Evolutionary conservation across 2,888 invertebrate genomes (phyloP), one percentile per base, ranked within the genome.

Genomic region (Plagodis pulveraria): DNA sequence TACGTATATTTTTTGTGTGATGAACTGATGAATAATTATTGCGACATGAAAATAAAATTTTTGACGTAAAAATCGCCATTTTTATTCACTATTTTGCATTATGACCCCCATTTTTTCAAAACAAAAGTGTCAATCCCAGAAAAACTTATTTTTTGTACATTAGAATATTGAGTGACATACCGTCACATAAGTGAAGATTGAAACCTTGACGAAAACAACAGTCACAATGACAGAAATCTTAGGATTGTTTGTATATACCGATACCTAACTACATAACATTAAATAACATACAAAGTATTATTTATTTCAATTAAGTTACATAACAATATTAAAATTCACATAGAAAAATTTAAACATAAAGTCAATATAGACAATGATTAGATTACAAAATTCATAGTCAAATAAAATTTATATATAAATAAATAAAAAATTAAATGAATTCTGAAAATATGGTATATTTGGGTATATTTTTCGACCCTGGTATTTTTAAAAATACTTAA

Each of bases 21-120:
- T 44, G 10, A 40, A 52, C 42, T 61, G 52, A 53, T 68, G 71
- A 65, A 73, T 40, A 40, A 69, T 54, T 46, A 43, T 58, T 66
- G 66, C 63, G 58, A 69, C 69, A 72, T 71, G 67, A 73, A 70
- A 72, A 75, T 74, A 73, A 72, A 74, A 62, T 48, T 52, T 65
- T 61, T 58, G 63, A 57, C 33, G 34, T 43, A 54, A 22, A 22
- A 22, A 38, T 11, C 5, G 11, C 2, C 4, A 34, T 57, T 62
- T 58, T 64, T 56, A 53, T 51, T 62, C 12, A n/a, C 8, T 45
- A 35, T 55, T 51, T 48, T 34, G 6, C 9, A 10, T 47, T 4
- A 5, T 57, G 42, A 52, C 51, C 57, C 48, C 46, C 32, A 33
- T 51, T 48, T 22, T n/a, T 22, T 12, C 38, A 44, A 47, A 48